Conservation (phyloP, 2,888 invertebrate species). For the Drosophila cyrtoloma region DNA sequence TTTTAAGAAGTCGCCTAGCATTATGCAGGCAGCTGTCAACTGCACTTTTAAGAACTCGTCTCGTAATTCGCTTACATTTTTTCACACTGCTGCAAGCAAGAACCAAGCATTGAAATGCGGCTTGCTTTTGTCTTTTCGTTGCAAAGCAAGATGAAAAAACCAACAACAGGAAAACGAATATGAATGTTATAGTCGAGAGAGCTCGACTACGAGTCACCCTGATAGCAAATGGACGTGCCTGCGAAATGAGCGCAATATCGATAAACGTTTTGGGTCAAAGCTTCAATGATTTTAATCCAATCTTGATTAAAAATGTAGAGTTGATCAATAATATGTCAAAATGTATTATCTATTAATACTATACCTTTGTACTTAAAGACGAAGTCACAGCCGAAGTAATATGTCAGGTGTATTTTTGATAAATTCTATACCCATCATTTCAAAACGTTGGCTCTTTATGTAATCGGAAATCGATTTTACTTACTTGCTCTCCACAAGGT, state of each 20-base stretch:
- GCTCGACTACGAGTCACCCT: not conserved
- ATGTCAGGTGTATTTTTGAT: not conserved
- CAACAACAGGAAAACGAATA: not conserved
- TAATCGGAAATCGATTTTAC: not conserved
- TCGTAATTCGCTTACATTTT: constrained; percentile 21
- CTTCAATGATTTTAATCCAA: not conserved
- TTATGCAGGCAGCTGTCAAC: not conserved
- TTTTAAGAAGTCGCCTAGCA: constrained; percentile 9
- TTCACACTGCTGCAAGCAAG: constrained; percentile 45
- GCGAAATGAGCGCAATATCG: not conserved
- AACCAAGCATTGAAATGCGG: constrained; percentile 25
- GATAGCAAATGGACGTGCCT: not conserved
- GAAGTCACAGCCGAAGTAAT: not conserved
- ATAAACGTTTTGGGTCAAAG: not conserved
- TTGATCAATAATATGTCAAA: not conserved
- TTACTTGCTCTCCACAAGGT: not conserved
- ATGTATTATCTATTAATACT: not conserved
- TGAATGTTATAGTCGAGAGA: not conserved
- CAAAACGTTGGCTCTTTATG: not conserved
- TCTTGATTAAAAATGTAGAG: not conserved
- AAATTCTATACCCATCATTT: not conserved
- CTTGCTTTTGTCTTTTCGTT: constrained; percentile 38
- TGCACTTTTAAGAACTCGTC: constrained; percentile 17
- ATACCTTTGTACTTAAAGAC: not conserved
- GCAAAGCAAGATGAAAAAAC: constrained; percentile 7